phyloP scores from a whole-genome alignment of 2,888 invertebrate genomes.

The Latheticus oryzae region DNA sequence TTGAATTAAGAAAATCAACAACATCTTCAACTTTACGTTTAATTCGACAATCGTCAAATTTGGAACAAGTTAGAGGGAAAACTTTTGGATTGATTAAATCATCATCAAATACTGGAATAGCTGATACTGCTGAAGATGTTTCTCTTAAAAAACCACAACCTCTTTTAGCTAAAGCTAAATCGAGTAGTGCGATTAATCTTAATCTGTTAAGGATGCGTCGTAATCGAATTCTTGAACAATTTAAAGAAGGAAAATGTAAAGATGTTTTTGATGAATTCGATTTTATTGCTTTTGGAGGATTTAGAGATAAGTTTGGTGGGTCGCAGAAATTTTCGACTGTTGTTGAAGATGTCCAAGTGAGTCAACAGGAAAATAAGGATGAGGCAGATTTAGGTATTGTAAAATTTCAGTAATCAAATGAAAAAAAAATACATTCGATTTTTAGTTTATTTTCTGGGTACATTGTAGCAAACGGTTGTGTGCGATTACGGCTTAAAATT shows the following conservation, averaged over 20 bases:
- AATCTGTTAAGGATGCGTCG: slow-evolving; percentile 61
- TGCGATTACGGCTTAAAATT: too few relatives aligned
- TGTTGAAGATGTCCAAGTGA: slow-evolving; percentile 12
- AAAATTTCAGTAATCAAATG: too few relatives aligned
- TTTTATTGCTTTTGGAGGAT: slow-evolving; percentile 62
- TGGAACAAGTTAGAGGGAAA: slow-evolving; percentile 60
- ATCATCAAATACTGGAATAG: slow-evolving; percentile 44
- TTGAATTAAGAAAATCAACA: slow-evolving; percentile 50
- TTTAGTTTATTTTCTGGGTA: neutral
- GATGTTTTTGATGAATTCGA: slow-evolving; percentile 63
- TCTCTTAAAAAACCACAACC: slow-evolving; percentile 54
- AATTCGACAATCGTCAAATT: slow-evolving; percentile 63
- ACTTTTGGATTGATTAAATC: slow-evolving; percentile 55
- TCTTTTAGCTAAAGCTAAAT: slow-evolving; percentile 64
- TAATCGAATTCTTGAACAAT: slow-evolving; percentile 59
- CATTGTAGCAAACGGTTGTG: too few relatives aligned
- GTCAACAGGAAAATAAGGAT: slow-evolving; percentile 25
- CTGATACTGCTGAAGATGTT: slow-evolving; percentile 49
- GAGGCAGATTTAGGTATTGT: slow-evolving; percentile 25
- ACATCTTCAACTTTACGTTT: slow-evolving; percentile 60
- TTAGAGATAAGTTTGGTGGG: slow-evolving; percentile 51
- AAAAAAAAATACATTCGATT: too few relatives aligned
- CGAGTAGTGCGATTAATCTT: slow-evolving; percentile 65
- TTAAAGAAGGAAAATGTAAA: slow-evolving; percentile 56
- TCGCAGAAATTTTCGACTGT: slow-evolving; percentile 37